Evolutionary conservation across 2,797 vertebrate species (phyloP).

Genomic region (Silurus aristotelis): DNA sequence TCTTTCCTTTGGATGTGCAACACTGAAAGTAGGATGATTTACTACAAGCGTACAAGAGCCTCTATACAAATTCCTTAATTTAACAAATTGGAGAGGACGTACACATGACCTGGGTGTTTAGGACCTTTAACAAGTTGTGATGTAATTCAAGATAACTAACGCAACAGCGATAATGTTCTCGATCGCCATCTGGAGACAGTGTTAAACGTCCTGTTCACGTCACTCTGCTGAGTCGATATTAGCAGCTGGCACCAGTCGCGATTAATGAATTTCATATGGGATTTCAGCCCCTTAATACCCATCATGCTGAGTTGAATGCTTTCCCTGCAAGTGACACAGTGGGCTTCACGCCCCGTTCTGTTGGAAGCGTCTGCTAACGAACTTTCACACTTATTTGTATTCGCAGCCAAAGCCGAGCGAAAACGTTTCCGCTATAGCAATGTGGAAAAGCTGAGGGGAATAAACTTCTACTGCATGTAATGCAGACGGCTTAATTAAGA

Average conservation of each 20-base stretch:
- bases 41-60: not conserved
- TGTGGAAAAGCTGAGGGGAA: not conserved
- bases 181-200: not conserved
- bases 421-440: not conserved
- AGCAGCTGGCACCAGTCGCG: not conserved
- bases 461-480: not conserved
- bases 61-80: not conserved
- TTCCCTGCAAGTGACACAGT: not conserved
- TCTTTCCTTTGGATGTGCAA: not conserved
- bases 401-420: not conserved
- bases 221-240: not conserved
- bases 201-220: not conserved
- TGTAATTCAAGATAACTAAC: not conserved
- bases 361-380: not conserved
- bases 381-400: not conserved
- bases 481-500: not conserved
- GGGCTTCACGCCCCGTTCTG: not conserved
- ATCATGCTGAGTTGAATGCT: not conserved
- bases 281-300: not conserved
- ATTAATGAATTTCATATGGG: not conserved
- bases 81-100: too few species aligned
- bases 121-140: not conserved
- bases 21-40: not conserved
- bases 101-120: too few species aligned
- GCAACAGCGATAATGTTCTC: not conserved